These are phyloP conservation scores for Pristiophorus japonicus DNA, from an alignment of 2,113 vertebrate genomes.

Conservation along the genomic window DNA sequence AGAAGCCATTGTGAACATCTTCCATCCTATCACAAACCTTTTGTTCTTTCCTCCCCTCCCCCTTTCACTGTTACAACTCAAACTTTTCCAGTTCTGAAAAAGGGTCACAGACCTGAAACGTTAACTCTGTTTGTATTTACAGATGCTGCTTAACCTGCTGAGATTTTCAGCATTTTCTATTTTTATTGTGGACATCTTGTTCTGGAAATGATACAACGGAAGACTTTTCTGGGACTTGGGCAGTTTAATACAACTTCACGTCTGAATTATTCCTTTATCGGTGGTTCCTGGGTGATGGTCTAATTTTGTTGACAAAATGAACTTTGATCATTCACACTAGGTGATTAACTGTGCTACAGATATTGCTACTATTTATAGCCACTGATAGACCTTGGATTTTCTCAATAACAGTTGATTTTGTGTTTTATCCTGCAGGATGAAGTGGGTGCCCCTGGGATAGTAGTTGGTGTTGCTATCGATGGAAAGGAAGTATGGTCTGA, in stretches of 20 bases:
- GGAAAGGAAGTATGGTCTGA: constrained; percentile 82
- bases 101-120: no score
- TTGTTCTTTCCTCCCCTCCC: no score
- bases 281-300: background rate
- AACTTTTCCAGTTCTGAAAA: no score
- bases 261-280: background rate
- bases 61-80: no score
- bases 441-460: constrained; percentile 81
- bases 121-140: no score
- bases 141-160: no score
- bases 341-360: background rate
- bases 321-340: background rate
- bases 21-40: no score
- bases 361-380: background rate
- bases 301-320: background rate
- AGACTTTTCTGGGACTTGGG: background rate
- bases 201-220: background rate
- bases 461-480: constrained; percentile 87
- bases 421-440: constrained; percentile 64
- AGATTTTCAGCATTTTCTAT: no score
- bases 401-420: background rate
- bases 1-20: background rate
- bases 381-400: background rate
- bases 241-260: background rate
- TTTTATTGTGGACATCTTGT: background rate